These are phyloP conservation scores for Emys orbicularis DNA, from an alignment of 2,797 vertebrate genomes.

Conservation along the genomic window DNA sequence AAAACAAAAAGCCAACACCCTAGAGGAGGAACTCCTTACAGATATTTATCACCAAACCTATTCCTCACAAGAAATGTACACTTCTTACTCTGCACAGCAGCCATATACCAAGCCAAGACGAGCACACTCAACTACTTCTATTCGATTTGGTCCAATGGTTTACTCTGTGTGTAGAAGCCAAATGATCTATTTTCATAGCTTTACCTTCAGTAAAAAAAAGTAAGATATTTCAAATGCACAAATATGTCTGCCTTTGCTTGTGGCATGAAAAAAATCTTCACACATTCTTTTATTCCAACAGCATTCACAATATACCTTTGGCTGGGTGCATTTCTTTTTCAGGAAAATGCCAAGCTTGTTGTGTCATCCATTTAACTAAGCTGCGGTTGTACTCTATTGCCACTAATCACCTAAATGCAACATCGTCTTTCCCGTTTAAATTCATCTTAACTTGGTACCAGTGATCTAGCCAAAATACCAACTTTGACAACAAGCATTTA, in stretches of 20 bases:
- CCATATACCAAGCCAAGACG: background rate
- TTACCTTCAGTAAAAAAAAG: background rate
- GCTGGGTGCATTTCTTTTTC: background rate
- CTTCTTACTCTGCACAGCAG: background rate
- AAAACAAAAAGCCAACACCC: slow-evolving; percentile 22
- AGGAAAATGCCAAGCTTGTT: background rate
- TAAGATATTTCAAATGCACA: background rate
- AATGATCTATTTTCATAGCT: background rate
- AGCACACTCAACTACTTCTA: background rate
- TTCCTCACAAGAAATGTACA: background rate
- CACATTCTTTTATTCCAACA: background rate
- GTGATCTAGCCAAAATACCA: background rate
- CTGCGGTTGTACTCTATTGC: background rate
- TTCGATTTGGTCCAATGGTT: background rate
- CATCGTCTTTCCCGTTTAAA: background rate
- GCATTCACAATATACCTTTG: background rate
- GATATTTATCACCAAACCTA: background rate
- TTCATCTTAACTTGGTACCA: background rate
- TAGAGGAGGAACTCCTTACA: background rate
- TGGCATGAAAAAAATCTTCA: background rate
- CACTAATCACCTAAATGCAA: background rate
- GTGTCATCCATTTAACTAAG: background rate
- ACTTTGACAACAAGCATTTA: background rate
- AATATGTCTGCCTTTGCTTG: background rate
- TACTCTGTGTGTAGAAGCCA: background rate